Evolutionary conservation across 2,113 vertebrate species (phyloP), one percentile per base, ranked within the genome.

Genomic region (Eulacestoma nigropectus): DNA sequence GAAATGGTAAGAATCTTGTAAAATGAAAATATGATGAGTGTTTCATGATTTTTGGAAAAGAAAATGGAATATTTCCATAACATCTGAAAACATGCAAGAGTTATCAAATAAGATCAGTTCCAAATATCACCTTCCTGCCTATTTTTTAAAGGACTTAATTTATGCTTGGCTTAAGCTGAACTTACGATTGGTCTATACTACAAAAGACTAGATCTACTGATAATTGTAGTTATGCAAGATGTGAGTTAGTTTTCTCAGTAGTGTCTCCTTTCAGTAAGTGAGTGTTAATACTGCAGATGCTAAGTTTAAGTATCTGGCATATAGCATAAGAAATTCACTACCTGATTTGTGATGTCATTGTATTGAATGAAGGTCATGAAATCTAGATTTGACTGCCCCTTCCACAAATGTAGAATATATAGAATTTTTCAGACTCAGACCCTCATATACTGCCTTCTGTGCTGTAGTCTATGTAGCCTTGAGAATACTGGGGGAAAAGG

Each of bases 1-100:
- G 96, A 98, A 87, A 96, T 89, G 97, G 99, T 99, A 97, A 90
- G 87, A 50, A 44, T 59, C 20, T 70, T 57, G 16, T 46, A 26
- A 92, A 85, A 62, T 80, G 49, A 70, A 74, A 91, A 53, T 73
- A 57, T 29, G 4, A 73, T 57, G 21, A 7, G 1, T 52, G 21
- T 64, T 87, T 75, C 0, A 7, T 84, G 17, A 55, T 74, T 68
- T 86, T 42, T 11, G 8, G 8, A n/a, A 86, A 84, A 62, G 62
- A n/a, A 87, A 80, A 52, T 69, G 2, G 11, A 49, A 4, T 73
- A 35, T 68, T 76, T 73, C n/a, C 32, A 7, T 70, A 53, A 17
- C 13, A 87, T 35, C 37, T 78, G 64, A 53, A 70, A 91, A 33
- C 10, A 32, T 25, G 14, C 11, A 21, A 30, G 7, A 22, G 5